Evolutionary conservation across 2,113 vertebrate genomes (phyloP), one percentile per base, ranked within the genome.

Genomic region (Gobio gobio): DNA sequence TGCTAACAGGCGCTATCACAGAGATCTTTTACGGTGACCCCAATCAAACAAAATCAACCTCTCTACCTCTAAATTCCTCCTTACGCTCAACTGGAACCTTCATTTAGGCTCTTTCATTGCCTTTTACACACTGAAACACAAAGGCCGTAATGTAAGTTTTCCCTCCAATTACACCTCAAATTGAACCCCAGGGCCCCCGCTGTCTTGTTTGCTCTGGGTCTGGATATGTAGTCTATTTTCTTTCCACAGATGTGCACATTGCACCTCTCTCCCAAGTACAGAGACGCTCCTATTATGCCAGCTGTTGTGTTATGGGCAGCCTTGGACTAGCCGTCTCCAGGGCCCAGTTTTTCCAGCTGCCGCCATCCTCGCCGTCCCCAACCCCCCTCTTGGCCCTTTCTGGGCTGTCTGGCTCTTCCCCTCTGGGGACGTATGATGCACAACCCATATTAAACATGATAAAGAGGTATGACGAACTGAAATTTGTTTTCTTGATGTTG

Each of bases 271-370:
- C 54, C 74, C n/a, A 45, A 40, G 68, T 61, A 75, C 68, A 66
- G 75, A 83, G 75, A 74, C 16, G 47, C 86, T 82, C 61, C 87
- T 94, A 90, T 94, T 94, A 88, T 93, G 92, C 86, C 94, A 95
- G 94, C 94, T 95, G 94, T 88, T 92, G 90, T 78, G 84, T 87
- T 86, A 22, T 82, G 82, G 14, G 74, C 86, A 87, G 88, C 79
- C 87, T 87, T 85, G 89, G 88, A 78, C 88, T 84, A 88, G 84
- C 87, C 76, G 89, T 90, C 92, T 93, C 90, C 88, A 29, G 78
- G 85, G 78, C 82, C 83, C 70, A 94, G 93, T 94, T 95, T 93
- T 93, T 88, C 94, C 94, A 94, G 94, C 93, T 95, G 93, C 90
- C 86, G 80, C 22, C 45, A 58, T 64, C 36, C 54, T 22, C 18